Base-by-base conservation (phyloP, 2,797 vertebrate species). In the Pitangus sulphuratus region DNA sequence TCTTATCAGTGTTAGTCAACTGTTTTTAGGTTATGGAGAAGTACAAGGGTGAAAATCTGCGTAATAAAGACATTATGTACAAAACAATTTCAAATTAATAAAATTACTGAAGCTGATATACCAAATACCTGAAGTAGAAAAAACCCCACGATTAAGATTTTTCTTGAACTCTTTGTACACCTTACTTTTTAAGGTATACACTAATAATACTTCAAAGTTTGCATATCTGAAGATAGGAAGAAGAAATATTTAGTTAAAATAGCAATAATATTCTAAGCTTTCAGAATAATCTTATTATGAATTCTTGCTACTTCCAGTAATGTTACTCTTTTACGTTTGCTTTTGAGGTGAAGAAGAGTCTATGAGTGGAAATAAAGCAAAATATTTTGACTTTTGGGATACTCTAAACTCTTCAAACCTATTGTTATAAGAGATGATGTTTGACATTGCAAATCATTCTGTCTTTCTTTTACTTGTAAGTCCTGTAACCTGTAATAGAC, bases 51-150 rank as follows among this genome's bases (percentile, higher is more conserved):
- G 39, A 91, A 88, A 66, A 69, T 84, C 35, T 90, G 44, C 85
- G 88, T 88, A 86, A 84, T 58, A 91, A 84, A 81, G n/a, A 69
- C 45, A 76, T 8, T 44, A 64, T 48, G 47, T 75, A 65, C 47
- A 91, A 86, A 89, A 90, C 58, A 50, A 12, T 18, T 8, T 51
- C 87, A 45, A 90, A 88, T 89, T 93, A 93, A 82, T 88, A 84
- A 86, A 93, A 78, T 62, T 0, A 84, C 51, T 71, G 50, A 84
- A 71, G 35, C 22, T 69, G 58, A 54, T 85, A 48, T 76, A 88
- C 72, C 76, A 95, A 87, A 90, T 37, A 79, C 42, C 69, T 57
- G 44, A 86, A 88, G 64, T 3, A 64, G 48, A 54, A 84, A 44
- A 66, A 65, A 44, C 8, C 33, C 37, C 45, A 88, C 86, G 64